Evolutionary conservation across 1,140 invertebrate genomes (phyloP).

Genomic region (Rhyacophila brunnea): DNA sequence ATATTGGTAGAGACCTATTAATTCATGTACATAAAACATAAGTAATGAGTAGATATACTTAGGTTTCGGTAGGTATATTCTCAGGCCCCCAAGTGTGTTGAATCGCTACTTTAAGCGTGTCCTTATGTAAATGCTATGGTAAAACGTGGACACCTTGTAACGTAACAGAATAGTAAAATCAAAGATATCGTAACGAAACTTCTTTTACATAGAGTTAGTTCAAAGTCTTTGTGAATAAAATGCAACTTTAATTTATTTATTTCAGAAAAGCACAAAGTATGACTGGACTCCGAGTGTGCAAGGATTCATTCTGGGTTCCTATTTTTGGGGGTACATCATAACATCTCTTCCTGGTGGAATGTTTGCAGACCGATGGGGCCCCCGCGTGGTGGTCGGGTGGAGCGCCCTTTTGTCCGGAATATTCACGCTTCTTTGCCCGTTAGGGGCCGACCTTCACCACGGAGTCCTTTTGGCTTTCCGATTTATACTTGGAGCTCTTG

Average conservation of each 20-base stretch:
- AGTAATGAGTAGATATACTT: too few relatives aligned
- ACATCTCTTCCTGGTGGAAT: constrained; percentile 65
- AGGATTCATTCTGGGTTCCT: constrained; percentile 63
- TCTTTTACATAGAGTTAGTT: too few relatives aligned
- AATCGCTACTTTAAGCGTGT: too few relatives aligned
- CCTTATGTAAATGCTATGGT: too few relatives aligned
- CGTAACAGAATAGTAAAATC: constrained; percentile 4
- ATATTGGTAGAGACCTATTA: too few relatives aligned
- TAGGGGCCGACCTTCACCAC: constrained; percentile 61
- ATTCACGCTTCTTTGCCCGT: constrained; percentile 68
- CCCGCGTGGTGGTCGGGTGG: constrained; percentile 68
- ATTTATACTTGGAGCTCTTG: constrained; percentile 65
- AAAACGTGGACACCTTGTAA: too few relatives aligned
- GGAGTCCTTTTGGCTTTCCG: constrained; percentile 60
- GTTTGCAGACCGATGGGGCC: constrained; percentile 72
- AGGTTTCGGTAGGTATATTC: too few relatives aligned
- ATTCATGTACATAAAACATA: too few relatives aligned
- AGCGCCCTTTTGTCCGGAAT: constrained; percentile 66
- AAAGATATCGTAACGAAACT: too few relatives aligned
- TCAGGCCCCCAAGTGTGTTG: too few relatives aligned
- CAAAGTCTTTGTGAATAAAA: constrained; percentile 5
- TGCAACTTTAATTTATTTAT: neutral
- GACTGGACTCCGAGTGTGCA: constrained; percentile 62
- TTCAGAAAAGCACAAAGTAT: constrained; percentile 41
- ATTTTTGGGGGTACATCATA: constrained; percentile 65